A percentile compares a stretch with the other conserved stretches of the same genome.
phyloP scores from a whole-genome alignment of 2,888 invertebrate species.

The Liopterus haemorrhoidalis region DNA sequence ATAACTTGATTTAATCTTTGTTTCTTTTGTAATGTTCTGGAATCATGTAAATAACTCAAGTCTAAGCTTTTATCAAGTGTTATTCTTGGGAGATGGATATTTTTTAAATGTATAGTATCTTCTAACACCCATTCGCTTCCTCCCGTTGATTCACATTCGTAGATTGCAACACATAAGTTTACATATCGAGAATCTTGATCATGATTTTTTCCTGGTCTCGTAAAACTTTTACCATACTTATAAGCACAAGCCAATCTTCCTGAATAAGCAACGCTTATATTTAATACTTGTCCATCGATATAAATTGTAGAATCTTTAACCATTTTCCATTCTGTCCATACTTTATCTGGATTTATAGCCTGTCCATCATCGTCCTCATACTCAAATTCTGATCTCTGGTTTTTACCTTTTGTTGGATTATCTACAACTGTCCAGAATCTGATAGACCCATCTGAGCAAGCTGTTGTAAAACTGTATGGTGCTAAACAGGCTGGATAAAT shows the following conservation, averaged over 20 bases:
- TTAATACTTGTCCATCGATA: conserved; percentile 70
- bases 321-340: conserved; percentile 46
- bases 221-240: conserved; percentile 86
- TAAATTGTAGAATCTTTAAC: conserved; percentile 58
- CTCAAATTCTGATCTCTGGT: conserved; percentile 34
- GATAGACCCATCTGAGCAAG: conserved; percentile 88
- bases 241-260: conserved; percentile 97
- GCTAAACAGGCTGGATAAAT: conserved; percentile 99
- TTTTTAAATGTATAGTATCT: conserved; percentile 89
- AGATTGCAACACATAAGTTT: conserved; percentile 90
- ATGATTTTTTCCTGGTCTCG: conserved; percentile 62
- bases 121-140: conserved; percentile 92
- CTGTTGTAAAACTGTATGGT: conserved; percentile 92
- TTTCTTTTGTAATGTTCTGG: conserved; percentile 72
- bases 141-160: conserved; percentile 98
- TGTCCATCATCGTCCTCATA: conserved; percentile 42
- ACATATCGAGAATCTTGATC: conserved; percentile 69
- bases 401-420: conserved; percentile 35
- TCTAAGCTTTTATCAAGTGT: conserved; percentile 77
- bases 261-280: conserved; percentile 95
- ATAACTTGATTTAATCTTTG: conserved; percentile 74
- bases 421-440: conserved; percentile 69
- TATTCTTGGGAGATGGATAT: conserved; percentile 80
- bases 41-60: conserved; percentile 75
- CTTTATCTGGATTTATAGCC: conserved; percentile 42